Base-by-base conservation (phyloP, 2,113 vertebrate genomes). In the Ascaphus truei region DNA sequence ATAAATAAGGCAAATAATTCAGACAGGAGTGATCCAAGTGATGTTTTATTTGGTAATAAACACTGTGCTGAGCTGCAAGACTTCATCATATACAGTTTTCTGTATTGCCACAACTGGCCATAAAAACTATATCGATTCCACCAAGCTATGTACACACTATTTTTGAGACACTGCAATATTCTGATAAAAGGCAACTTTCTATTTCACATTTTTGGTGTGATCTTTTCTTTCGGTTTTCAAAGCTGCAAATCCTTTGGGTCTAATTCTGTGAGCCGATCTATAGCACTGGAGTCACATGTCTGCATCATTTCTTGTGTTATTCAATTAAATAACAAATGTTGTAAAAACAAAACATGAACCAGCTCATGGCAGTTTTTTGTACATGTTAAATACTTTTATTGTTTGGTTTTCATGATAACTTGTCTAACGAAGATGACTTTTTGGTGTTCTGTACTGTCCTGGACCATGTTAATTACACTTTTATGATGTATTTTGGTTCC, bases 351-450 rank as follows among this genome's bases (percentile, higher is more conserved):
- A 45, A 59, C 86, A 81, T 85, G 87, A 92, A 85, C 86, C 90
- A 89, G 91, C 88, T 86, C 85, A 89, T 77, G 77, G 88, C 85
- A 91, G 86, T 85, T 92, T n/a, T 95, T 94, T 96, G 90, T 95
- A 95, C 91, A 90, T 91, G 86, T 95, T 92, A 92, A 89, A 89
- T 90, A 92, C 86, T 93, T 94, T 95, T 92, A 91, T 93, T 91
- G 92, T 93, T 94, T 87, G 89, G 88, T 96, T 96, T 94, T 86
- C 92, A 95, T 93, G 91, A 88, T 93, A 93, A 90, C 18, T 89
- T 92, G 89, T 92, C 80, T 91, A 83, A 85, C 88, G 87, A 92
- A 88, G 85, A 92, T 87, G 82, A 89, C 86, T 86, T 85, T 85
- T 82, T 89, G 90, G 89, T 86, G 86, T 92, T 89, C 88, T 90